These are phyloP conservation scores for Melanotus villosus DNA, from an alignment of 2,888 invertebrate genomes.

Conservation along the genomic window DNA sequence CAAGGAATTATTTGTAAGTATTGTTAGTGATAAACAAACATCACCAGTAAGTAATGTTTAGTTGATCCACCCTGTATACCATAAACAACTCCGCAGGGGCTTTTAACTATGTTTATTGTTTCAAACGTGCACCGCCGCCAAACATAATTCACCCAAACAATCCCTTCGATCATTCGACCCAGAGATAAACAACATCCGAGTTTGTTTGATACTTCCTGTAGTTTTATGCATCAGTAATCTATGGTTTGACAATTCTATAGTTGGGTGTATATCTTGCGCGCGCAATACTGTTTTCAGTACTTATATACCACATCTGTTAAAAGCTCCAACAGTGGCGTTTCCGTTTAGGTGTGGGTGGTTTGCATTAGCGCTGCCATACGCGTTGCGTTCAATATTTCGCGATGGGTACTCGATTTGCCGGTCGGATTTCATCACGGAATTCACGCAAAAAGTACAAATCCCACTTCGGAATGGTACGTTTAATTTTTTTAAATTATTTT, in stretches of 20 bases:
- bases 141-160: no score
- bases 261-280: slow-evolving; percentile 46
- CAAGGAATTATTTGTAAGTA: no score
- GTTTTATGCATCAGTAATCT: neutral
- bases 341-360: neutral
- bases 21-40: no score
- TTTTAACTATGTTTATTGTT: no score
- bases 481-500: neutral
- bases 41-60: no score
- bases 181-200: neutral
- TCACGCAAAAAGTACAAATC: neutral
- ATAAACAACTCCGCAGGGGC: no score
- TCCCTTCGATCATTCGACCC: neutral
- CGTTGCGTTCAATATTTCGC: slow-evolving; percentile 18
- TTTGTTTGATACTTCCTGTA: neutral
- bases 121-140: no score
- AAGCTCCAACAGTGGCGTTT: slow-evolving; percentile 38
- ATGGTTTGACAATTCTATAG: slow-evolving; percentile 38
- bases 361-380: neutral
- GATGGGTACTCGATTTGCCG: neutral
- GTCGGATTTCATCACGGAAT: slow-evolving; percentile 12
- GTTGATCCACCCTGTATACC: no score
- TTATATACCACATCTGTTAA: slow-evolving; percentile 37
- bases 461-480: slow-evolving; percentile 1
- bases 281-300: slow-evolving; percentile 33